Evolutionary conservation across 2,888 invertebrate genomes (phyloP), one percentile per base, ranked within the genome.

Genomic region (Acronicta alni): DNA sequence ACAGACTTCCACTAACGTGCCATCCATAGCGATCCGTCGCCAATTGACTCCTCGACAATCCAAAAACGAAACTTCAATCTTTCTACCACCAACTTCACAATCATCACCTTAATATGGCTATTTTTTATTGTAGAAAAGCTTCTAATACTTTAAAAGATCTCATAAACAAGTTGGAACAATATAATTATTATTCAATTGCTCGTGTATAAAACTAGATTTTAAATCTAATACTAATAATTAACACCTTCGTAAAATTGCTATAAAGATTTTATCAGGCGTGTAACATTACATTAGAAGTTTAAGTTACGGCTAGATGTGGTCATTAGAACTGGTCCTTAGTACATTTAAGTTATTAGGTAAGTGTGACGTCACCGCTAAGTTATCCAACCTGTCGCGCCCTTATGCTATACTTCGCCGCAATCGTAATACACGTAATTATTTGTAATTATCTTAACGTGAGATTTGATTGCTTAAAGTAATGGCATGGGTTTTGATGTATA

Each of bases 321-420:
- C 54, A 49, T 53, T 52, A 26, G 32, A 60, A 64, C 76, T 26
- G 56, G 69, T 60, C 57, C 42, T 60, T 57, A 64, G 63, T 66
- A 59, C 71, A 59, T 76, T 78, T 66, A 75, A 72, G 75, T 75
- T 75, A 77, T 80, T 77, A 79, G 47, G 66, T 80, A 80, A 79
- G 59, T 54, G 58, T 85, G 80, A 83, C 81, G 80, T 82, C 77
- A 85, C 63, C 61, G 48, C 57, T 55, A 55, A 81, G 80, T 67
- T 78, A 81, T 83, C 75, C 70, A 77, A 81, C 79, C 73, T 79
- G 82, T 62, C 69, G 52, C 69, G 55, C 72, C 72, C 65, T 58
- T 26, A 39, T 56, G 57, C 16, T 56, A 46, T 26, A 54, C 43
- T 47, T 53, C 38, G 47, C 48, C 42, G 54, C 63, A 67, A 43